A percentile compares a stretch with the other conserved stretches of the same genome.
Conservation (phyloP, 2,113 vertebrate species). For the Chloroceryle aenea region DNA sequence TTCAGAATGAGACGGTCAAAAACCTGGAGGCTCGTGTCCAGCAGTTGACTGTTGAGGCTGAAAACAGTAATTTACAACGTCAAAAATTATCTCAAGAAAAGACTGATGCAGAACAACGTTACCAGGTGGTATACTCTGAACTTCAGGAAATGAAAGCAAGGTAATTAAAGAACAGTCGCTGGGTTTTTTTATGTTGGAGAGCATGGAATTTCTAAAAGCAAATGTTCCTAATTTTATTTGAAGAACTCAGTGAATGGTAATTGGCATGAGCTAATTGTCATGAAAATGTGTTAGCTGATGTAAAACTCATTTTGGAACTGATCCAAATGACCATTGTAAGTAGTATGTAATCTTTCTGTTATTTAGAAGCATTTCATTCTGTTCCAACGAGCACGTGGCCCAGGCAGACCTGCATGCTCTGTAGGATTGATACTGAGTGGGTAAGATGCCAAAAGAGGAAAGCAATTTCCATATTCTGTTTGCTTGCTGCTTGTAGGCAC, state of each 20-base stretch:
- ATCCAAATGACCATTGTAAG: neutral
- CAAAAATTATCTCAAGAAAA: constrained; percentile 90
- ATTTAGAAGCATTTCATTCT: neutral
- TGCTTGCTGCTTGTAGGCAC: constrained; percentile 72
- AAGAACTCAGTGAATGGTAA: neutral
- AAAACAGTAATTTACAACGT: constrained; percentile 82
- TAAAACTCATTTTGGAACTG: neutral
- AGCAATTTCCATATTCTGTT: neutral
- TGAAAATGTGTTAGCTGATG: neutral
- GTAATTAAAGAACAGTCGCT: constrained; percentile 59
- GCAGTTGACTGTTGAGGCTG: constrained; percentile 87
- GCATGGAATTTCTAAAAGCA: neutral
- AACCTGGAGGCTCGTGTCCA: constrained; percentile 88
- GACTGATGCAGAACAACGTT: constrained; percentile 82
- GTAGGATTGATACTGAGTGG: neutral
- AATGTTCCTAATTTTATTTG: neutral
- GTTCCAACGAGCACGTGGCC: neutral
- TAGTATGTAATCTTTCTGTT: neutral
- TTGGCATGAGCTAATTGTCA: neutral
- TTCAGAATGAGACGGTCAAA: constrained; percentile 84
- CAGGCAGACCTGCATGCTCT: neutral
- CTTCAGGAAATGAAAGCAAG: constrained; percentile 86
- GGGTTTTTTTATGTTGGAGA: neutral
- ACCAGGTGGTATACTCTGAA: constrained; percentile 78
- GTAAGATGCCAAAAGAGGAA: neutral